phyloP scores from a whole-genome alignment of 2,797 vertebrate genomes.

The Crax fasciolata region DNA sequence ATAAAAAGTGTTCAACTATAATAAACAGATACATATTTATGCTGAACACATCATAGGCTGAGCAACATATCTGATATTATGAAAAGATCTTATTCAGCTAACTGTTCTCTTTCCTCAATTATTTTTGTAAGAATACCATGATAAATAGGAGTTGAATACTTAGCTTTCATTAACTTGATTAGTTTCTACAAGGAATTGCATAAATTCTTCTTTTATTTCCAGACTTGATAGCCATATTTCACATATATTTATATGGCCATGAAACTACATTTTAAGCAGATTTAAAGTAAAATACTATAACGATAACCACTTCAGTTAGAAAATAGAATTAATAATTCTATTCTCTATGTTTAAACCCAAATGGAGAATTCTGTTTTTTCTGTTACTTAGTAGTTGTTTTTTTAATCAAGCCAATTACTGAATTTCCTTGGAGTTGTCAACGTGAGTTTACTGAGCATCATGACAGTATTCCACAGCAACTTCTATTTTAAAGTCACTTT shows the following conservation, averaged over 20 bases:
- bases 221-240: background rate
- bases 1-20: background rate
- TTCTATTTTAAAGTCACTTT: constrained; percentile 6
- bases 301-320: background rate
- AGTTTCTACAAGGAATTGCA: background rate
- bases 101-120: background rate
- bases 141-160: background rate
- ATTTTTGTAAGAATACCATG: background rate
- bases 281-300: background rate
- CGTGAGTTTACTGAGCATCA: background rate
- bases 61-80: background rate
- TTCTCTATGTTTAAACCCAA: background rate
- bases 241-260: background rate
- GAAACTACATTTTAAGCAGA: background rate
- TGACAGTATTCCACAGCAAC: background rate
- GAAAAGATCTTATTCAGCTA: background rate
- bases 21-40: background rate
- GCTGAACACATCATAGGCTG: background rate
- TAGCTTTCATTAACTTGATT: background rate
- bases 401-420: background rate
- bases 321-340: background rate
- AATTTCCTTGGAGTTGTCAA: background rate
- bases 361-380: background rate
- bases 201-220: background rate
- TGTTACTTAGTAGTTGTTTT: background rate